Base-by-base conservation (phyloP, 2,113 vertebrate genomes). In the Sphyrna mokarran region DNA sequence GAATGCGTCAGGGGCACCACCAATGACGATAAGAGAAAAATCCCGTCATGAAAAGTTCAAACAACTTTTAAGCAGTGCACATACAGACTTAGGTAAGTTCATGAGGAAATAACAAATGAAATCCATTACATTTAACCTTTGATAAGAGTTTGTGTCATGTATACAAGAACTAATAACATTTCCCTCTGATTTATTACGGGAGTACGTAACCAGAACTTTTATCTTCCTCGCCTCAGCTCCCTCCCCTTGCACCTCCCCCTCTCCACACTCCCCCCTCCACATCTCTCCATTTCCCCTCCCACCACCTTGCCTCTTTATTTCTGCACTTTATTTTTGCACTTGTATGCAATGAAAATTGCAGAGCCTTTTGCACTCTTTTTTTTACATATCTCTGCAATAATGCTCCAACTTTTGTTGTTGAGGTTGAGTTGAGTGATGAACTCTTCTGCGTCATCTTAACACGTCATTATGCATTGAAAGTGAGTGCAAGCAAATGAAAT, bases 1-100 rank as follows among this genome's bases (percentile, higher is more conserved):
- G 97, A 99, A 99, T 0, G 98, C 99, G 3, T 99, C 99, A 0
- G 99, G 99, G 43, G 99, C 99, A 0, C 99, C 99, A 0, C 98
- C 98, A 9, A 99, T 99, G 99, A 99, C 98, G 0, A 98, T 99
- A 96, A 97, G 99, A 91, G 99, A 99, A 97, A 99, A 99, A 97
- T 99, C 97, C 4, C 98, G 99, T 20, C 97, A 99, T 96, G 99
- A 99, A 96, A 99, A 99, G 96, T 99, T 99, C 96, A 98, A 97
- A 95, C 98, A 99, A 96, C 98, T 99, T 95, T 98, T 99, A 48
- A 98, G 98, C 95, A 98, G 98, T 96, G 97, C 98, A 96, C 99
- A 98, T 98, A 99, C 99, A 0, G 98, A 99, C 97, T 97, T 99
- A 40, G 99, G 99, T 99, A 97, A 97, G 98, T 91, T 29, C 54